These are phyloP conservation scores for Hephaestus fuliginosus DNA, from an alignment of 2,797 vertebrate genomes.

Conservation along the genomic window DNA sequence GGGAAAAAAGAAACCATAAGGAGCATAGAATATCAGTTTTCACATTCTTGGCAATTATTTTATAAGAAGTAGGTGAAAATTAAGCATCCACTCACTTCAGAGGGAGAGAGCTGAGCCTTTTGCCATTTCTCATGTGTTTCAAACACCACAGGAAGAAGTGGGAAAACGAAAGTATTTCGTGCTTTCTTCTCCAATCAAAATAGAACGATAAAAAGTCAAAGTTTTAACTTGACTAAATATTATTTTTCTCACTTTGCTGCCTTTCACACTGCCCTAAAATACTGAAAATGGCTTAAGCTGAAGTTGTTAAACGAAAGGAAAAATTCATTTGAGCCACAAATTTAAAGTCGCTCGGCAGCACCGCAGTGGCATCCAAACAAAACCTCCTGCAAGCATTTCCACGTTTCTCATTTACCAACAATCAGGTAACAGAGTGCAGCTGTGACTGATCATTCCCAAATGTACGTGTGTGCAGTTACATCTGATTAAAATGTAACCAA, in stretches of 20 bases:
- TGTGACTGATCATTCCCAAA: constrained; percentile 44
- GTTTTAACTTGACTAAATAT: constrained; percentile 66
- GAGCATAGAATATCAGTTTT: constrained; percentile 85
- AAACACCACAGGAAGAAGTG: constrained; percentile 74
- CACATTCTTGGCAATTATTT: constrained; percentile 87
- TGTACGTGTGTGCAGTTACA: neutral
- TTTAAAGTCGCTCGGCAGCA: constrained; percentile 51
- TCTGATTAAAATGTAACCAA: constrained; percentile 40
- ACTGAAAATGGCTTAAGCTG: constrained; percentile 39
- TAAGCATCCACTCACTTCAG: constrained; percentile 80
- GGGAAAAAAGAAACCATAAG: constrained; percentile 72
- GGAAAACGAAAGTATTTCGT: constrained; percentile 68
- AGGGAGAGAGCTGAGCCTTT: constrained; percentile 72
- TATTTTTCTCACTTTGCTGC: constrained; percentile 59
- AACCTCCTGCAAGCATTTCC: constrained; percentile 47
- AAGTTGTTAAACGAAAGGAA: constrained; percentile 52
- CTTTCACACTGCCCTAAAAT: constrained; percentile 48
- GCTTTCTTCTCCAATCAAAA: constrained; percentile 81
- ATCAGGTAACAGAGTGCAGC: constrained; percentile 48
- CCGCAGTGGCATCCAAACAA: constrained; percentile 49
- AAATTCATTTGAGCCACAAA: constrained; percentile 55
- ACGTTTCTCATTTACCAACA: constrained; percentile 26
- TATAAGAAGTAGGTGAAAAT: constrained; percentile 86
- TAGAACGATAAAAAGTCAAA: constrained; percentile 64
- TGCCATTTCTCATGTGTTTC: constrained; percentile 81